phyloP scores from a whole-genome alignment of 1,140 invertebrate genomes.

The Papilio polyxenes region DNA sequence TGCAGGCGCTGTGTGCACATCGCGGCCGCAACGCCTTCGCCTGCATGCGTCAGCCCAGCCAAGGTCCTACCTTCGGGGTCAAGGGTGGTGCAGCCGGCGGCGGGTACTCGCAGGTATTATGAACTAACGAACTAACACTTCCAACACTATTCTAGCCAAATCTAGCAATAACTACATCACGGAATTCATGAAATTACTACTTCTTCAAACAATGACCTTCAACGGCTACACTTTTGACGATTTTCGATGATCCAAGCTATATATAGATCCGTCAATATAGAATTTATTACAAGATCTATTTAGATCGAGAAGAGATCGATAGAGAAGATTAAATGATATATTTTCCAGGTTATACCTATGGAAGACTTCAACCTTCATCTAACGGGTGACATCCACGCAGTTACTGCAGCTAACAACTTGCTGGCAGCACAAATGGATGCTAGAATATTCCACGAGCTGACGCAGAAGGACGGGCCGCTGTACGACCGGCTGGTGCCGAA shows the following conservation, averaged over 20 bases:
- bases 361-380: conserved; percentile 99
- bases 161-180: too few relatives aligned
- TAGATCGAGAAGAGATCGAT: not conserved
- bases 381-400: conserved; percentile 99
- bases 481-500: conserved; percentile 90
- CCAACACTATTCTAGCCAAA: too few relatives aligned
- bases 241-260: too few relatives aligned
- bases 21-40: conserved; percentile 94
- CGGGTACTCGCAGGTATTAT: conserved; percentile 88
- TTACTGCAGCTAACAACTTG: conserved; percentile 98
- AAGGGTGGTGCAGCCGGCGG: conserved; percentile 98
- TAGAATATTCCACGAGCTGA: conserved; percentile 97
- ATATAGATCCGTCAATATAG: too few relatives aligned
- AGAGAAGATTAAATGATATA: not conserved
- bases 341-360: conserved; percentile 96
- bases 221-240: too few relatives aligned
- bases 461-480: conserved; percentile 92
- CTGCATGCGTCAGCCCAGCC: conserved; percentile 98
- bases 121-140: not conserved
- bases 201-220: too few relatives aligned
- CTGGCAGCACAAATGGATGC: conserved; percentile 97
- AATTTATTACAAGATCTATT: too few relatives aligned
- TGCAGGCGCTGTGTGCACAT: conserved; percentile 94
- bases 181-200: too few relatives aligned
- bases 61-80: conserved; percentile 99